These are phyloP conservation scores for Cephalopterus ornatus DNA, from an alignment of 2,113 vertebrate species.

Conservation along the genomic window DNA sequence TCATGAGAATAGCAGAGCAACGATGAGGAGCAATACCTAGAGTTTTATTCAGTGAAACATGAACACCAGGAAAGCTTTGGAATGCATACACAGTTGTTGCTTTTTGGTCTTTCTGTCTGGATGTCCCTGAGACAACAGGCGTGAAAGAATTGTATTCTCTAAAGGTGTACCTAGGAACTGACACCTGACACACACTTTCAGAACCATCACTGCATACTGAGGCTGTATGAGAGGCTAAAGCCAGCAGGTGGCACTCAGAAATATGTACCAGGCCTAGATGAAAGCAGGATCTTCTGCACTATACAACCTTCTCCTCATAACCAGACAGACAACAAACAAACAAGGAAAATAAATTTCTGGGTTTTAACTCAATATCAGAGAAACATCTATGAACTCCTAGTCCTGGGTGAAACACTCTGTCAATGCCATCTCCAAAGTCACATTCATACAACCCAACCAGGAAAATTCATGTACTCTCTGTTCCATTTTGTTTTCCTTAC, in stretches of 20 bases:
- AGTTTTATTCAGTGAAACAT: not conserved
- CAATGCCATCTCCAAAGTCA: not conserved
- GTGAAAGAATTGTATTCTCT: not conserved
- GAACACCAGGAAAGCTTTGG: not conserved
- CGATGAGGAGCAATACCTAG: not conserved
- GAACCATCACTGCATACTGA: accelerated
- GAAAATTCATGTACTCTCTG: not conserved
- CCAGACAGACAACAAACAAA: not conserved
- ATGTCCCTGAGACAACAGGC: not conserved
- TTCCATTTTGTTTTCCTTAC: not conserved
- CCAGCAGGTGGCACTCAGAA: conserved; percentile 42
- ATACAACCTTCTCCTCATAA: not conserved
- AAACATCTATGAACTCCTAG: not conserved
- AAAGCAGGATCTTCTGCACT: not conserved
- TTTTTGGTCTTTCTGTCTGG: not conserved
- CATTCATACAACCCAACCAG: not conserved
- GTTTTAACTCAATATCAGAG: not conserved
- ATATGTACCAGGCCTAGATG: not conserved
- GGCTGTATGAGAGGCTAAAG: not conserved
- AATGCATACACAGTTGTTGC: not conserved
- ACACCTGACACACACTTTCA: not conserved
- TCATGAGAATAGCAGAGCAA: not conserved
- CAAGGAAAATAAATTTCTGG: not conserved
- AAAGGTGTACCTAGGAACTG: not conserved
- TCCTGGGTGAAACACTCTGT: not conserved